A percentile compares a stretch with the other conserved stretches of the same genome.
These are phyloP conservation scores for Thamnophis elegans DNA, from an alignment of 2,797 vertebrate genomes.

Conservation along the genomic window DNA sequence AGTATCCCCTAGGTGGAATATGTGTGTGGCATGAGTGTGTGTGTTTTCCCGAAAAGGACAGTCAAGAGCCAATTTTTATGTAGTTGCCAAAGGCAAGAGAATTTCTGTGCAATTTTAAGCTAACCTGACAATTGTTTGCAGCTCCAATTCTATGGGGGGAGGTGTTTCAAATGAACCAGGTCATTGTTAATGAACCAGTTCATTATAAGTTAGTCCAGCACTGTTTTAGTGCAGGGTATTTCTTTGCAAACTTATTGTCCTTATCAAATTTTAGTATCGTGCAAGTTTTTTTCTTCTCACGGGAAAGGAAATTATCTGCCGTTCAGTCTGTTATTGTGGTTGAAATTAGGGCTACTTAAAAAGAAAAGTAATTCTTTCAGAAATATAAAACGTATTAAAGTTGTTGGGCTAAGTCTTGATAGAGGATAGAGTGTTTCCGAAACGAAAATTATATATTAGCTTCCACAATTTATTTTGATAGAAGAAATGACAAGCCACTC, in stretches of 20 bases:
- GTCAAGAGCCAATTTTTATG: slow-evolving; percentile 62
- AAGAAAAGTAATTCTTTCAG: background rate
- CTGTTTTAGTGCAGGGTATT: slow-evolving; percentile 4
- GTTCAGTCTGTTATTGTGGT: background rate
- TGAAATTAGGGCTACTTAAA: background rate
- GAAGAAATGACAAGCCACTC: background rate
- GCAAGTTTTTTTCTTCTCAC: background rate
- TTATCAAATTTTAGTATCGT: background rate
- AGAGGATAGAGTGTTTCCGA: background rate
- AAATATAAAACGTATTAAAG: background rate
- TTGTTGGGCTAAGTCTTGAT: background rate
- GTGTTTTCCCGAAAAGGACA: slow-evolving; percentile 51
- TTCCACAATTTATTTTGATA: background rate
- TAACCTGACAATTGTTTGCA: slow-evolving; percentile 8
- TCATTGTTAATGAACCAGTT: background rate
- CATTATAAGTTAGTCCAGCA: background rate
- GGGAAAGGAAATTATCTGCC: background rate
- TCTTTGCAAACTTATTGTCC: slow-evolving; percentile 3
- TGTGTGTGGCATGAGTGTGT: slow-evolving; percentile 55
- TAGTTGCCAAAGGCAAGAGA: slow-evolving; percentile 45
- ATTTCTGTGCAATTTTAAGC: slow-evolving; percentile 59
- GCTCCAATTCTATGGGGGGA: background rate
- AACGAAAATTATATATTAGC: background rate
- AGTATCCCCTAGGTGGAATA: slow-evolving; percentile 65
- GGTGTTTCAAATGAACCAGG: background rate